Conservation (phyloP, 2,888 invertebrate genomes). For the Synergus gifuensis region DNA sequence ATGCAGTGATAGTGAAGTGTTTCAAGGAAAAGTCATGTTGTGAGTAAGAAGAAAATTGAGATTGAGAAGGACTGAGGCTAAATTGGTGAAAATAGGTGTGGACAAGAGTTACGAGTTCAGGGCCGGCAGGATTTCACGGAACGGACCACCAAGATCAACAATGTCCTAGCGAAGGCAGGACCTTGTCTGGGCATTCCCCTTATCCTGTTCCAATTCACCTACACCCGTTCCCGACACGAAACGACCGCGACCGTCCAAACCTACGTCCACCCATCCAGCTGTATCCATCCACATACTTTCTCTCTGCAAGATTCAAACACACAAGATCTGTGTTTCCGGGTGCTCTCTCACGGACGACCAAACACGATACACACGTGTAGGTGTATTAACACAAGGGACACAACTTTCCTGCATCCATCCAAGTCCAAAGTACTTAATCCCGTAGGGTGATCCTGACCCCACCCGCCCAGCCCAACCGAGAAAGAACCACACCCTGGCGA, state of each 20-base stretch:
- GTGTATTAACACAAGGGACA: slow-evolving; percentile 28
- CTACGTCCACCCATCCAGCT: slow-evolving; percentile 42
- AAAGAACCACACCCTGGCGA: slow-evolving; percentile 69
- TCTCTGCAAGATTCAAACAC: slow-evolving; percentile 37
- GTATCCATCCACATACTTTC: slow-evolving; percentile 32
- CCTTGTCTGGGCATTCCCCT: slow-evolving; percentile 67
- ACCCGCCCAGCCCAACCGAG: slow-evolving; percentile 60
- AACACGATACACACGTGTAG: slow-evolving; percentile 38
- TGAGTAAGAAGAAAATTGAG: not conserved
- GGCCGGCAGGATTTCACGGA: slow-evolving; percentile 57
- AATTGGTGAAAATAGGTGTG: slow-evolving; percentile 61
- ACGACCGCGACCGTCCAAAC: slow-evolving; percentile 37
- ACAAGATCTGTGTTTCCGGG: slow-evolving; percentile 16
- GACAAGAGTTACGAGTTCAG: slow-evolving; percentile 57
- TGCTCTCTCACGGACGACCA: slow-evolving; percentile 14
- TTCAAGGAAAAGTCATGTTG: slow-evolving; percentile 4
- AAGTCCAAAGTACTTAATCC: slow-evolving; percentile 69
- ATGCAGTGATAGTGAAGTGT: slow-evolving; percentile 44
- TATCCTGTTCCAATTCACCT: slow-evolving; percentile 66
- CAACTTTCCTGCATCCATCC: slow-evolving; percentile 61
- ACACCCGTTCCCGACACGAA: slow-evolving; percentile 45
- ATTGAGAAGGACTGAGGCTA: slow-evolving; percentile 30
- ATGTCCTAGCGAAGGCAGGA: slow-evolving; percentile 75
- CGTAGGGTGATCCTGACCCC: slow-evolving; percentile 63
- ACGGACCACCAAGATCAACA: slow-evolving; percentile 60